Evolutionary conservation across 2,888 invertebrate genomes (phyloP), one percentile per base, ranked within the genome.

Genomic region (Belgica antarctica): DNA sequence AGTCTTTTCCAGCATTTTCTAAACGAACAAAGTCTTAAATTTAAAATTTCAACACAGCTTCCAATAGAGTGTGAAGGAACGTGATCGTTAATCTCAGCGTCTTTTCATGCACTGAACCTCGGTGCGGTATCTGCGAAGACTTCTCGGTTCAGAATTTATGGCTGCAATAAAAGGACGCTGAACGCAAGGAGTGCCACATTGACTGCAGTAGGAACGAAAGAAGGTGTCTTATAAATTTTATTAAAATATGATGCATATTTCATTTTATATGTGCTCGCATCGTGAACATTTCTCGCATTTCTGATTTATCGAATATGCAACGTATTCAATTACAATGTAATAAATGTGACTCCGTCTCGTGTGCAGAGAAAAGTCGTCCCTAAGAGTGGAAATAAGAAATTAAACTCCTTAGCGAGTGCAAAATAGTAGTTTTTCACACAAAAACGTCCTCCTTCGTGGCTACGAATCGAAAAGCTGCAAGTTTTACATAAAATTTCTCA

Each of bases 211-310:
- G 66, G 28, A 52, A 17, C n/a, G 66, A 28, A 68, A 57, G 22
- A 68, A 68, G 68, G 68, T 68, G 68, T 57, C 52, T 68, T 68
- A 68, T 68, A 68, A 68, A 68, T 68, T 68, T 68, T 68, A 68
- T 68, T 68, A 68, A 68, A 68, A 68, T 57, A 68, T 57, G 52
- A 34, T 15, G 59, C 31, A 68, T 68, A 68, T 57, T 57, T 68
- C 68, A 68, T 59, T 57, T 57, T 68, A 68, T 68, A 52, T 52
- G 68, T 34, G 68, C 47, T 65, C 65, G 65, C n/a, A n/a, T n/a
- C n/a, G n/a, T n/a, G n/a, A n/a, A n/a, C n/a, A n/a, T n/a, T n/a
- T n/a, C n/a, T n/a, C n/a, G n/a, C 65, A 65, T 65, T 65, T 46
- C 65, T 68, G 68, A 68, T 68, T 68, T 68, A 68, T 68, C 31